phyloP scores from a whole-genome alignment of 2,113 vertebrate species.

The Lepidothrix coronata region DNA sequence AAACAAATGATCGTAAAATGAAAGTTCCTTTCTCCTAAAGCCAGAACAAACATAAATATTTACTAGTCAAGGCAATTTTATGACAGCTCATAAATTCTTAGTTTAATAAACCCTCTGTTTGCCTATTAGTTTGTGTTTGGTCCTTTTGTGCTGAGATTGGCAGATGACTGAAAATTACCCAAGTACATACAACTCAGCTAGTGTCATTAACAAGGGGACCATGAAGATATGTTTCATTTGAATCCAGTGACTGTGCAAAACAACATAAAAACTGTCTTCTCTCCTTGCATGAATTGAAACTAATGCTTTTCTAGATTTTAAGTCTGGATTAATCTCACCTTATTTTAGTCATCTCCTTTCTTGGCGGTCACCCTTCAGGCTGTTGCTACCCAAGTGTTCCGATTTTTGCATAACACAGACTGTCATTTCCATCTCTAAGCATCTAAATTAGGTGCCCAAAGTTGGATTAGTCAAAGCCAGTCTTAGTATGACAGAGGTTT shows the following conservation, averaged over 20 bases:
- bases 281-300: background rate
- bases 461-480: background rate
- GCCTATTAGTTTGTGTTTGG: background rate
- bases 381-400: background rate
- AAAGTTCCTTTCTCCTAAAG: background rate
- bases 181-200: accelerated
- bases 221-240: background rate
- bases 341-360: background rate
- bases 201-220: background rate
- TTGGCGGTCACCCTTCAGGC: background rate
- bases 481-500: background rate
- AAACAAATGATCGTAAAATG: background rate
- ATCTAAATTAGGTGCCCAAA: background rate
- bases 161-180: background rate
- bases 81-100: background rate
- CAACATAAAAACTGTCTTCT: background rate
- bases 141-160: background rate
- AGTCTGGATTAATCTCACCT: background rate
- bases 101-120: background rate
- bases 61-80: background rate
- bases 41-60: background rate
- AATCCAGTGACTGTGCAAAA: background rate
- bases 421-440: background rate
- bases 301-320: background rate
- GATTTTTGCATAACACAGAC: accelerated